Evolutionary conservation across 92 coral and sea anemone species (phyloP).

Genomic region (Epizoanthus scotinus): DNA sequence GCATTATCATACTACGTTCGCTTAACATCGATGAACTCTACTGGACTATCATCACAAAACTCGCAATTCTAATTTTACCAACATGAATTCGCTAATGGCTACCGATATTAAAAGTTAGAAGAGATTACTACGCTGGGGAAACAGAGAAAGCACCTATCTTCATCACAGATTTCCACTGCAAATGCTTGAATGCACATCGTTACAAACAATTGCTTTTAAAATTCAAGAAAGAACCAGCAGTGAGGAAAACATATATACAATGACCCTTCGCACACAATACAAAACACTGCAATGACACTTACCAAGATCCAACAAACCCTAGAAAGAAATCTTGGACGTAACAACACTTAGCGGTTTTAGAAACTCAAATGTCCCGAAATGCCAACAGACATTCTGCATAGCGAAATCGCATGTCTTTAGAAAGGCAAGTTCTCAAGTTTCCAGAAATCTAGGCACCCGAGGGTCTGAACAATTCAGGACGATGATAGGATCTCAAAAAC

Average conservation of each 20-base stretch:
- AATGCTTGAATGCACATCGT: not conserved
- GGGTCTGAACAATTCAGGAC: not conserved
- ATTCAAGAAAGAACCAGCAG: not conserved
- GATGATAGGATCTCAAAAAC: conserved; percentile 5
- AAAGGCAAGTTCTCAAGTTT: conserved; percentile 2
- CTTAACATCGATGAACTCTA: no score
- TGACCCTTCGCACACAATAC: not conserved
- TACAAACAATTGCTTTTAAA: not conserved
- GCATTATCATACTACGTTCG: no score
- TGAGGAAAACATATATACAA: not conserved
- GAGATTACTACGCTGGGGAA: no score
- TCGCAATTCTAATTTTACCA: no score
- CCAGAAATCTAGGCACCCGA: conserved; percentile 5
- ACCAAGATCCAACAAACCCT: not conserved
- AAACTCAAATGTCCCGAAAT: not conserved
- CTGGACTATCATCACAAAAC: no score
- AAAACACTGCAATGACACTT: not conserved
- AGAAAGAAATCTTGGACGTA: not conserved
- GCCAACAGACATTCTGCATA: conserved; percentile 16
- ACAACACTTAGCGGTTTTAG: not conserved
- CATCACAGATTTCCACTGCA: not conserved
- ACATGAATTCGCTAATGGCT: no score
- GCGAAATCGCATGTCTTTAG: not conserved
- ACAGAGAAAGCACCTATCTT: not conserved
- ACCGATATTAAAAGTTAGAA: no score